Conservation (phyloP, 1,140 invertebrate species). For the Trichoplusia ni region DNA sequence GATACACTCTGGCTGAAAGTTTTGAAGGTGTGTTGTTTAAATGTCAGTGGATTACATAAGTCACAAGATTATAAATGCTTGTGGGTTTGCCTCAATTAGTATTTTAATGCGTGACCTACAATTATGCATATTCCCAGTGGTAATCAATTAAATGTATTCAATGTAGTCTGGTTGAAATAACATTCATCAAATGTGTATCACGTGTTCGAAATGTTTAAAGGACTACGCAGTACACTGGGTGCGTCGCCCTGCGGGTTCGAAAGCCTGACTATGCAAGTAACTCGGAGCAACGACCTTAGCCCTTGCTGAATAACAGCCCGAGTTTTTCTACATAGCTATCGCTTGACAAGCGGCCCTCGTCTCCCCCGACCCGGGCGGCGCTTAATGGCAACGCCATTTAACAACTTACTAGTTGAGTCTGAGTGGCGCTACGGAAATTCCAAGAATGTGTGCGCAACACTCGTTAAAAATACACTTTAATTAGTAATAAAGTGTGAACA, state of each 20-base stretch:
- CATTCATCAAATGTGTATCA: neutral
- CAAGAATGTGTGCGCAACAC: neutral
- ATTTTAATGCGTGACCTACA: conserved; percentile 3
- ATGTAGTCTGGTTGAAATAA: neutral
- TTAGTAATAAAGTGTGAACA: neutral
- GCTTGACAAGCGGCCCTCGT: conserved; percentile 9
- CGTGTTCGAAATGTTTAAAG: conserved; percentile 35
- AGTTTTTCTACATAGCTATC: conserved; percentile 52
- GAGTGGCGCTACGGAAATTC: conserved; percentile 32
- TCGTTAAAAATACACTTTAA: neutral
- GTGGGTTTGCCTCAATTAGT: no score
- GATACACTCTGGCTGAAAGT: neutral
- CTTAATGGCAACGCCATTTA: conserved; percentile 34
- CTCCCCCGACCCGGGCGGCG: conserved; percentile 21
- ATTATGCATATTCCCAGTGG: neutral
- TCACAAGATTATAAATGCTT: no score
- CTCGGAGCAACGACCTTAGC: conserved; percentile 67
- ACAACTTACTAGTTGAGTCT: conserved; percentile 24
- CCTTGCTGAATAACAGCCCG: conserved; percentile 57
- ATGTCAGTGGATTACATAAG: neutral
- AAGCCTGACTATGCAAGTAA: conserved; percentile 51
- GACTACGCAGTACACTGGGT: conserved; percentile 41
- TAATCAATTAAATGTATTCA: conserved; percentile 5
- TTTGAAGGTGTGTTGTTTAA: no score
- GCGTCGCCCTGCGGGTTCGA: conserved; percentile 62